Percentiles rank a stretch among this genome's conserved stretches.
Evolutionary conservation across 2,888 invertebrate species (phyloP).

Genomic region (Drosophila leonis): DNA sequence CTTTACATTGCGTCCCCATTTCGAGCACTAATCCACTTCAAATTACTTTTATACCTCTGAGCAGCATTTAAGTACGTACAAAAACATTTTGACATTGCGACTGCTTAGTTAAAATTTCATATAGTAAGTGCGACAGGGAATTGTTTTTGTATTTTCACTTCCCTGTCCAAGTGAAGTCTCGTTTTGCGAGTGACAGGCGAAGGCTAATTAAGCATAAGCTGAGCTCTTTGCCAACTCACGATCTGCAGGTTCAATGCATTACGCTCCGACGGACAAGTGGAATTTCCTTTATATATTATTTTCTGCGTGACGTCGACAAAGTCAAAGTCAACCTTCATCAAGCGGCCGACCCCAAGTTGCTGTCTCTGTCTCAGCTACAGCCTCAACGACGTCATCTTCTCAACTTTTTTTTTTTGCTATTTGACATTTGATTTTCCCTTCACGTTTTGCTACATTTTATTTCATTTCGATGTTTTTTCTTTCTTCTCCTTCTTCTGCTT

Average conservation of each 20-base stretch:
- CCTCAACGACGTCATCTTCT: conserved; percentile 66
- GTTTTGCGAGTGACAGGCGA: conserved; percentile 35
- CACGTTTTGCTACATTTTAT: conserved; percentile 21
- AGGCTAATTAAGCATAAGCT: conserved; percentile 43
- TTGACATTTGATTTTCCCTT: conserved; percentile 77
- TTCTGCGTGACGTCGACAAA: conserved; percentile 63
- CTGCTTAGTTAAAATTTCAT: neutral
- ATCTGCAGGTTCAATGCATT: conserved; percentile 75
- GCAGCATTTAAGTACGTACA: neutral
- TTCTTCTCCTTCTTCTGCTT: conserved; percentile 4
- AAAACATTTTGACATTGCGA: conserved; percentile 18
- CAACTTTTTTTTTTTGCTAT: conserved; percentile 62
- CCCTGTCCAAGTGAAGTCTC: conserved; percentile 21
- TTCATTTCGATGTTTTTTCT: conserved; percentile 18
- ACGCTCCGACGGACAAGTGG: conserved; percentile 65
- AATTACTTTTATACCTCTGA: neutral
- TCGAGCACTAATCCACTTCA: neutral
- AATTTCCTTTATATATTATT: conserved; percentile 63
- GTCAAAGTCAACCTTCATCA: conserved; percentile 75
- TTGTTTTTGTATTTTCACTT: conserved; percentile 8
- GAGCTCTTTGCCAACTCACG: conserved; percentile 57
- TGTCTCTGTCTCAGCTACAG: neutral
- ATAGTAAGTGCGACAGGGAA: conserved; percentile 17
- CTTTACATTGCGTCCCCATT: neutral
- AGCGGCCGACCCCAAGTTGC: conserved; percentile 24